Evolutionary conservation across 2,797 vertebrate genomes (phyloP), one percentile per base, ranked within the genome.

Genomic region (Protosalanx chinensis): DNA sequence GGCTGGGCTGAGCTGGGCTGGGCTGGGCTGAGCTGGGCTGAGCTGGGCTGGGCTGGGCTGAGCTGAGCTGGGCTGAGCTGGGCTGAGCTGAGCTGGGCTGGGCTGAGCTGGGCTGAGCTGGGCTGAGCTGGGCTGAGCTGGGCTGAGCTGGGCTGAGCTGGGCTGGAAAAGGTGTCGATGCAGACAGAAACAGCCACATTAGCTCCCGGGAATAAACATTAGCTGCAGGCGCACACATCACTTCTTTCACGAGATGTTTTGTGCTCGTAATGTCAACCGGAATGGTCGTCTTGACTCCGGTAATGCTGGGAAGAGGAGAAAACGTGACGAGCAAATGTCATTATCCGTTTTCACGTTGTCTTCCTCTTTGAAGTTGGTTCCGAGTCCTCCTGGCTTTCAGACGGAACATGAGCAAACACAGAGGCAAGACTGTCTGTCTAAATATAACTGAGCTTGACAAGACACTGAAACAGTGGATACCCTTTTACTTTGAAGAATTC

Each of bases 361-460:
- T 74, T 72, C 73, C 72, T 7, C 15, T 89, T 84, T 90, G 81
- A 85, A 85, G 81, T 84, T 78, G 76, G 77, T 76, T 70, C 82
- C 75, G 69, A 70, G 82, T 86, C 85, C 85, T 90, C 80, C 74
- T 68, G 78, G 86, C 67, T 88, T 88, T 87, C 78, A 81, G 75
- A 82, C 76, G 79, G 84, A 86, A 84, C 83, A 81, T 84, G 84
- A 88, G 82, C 79, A 86, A 91, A 88, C 82, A 65, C 75, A 80
- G 78, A 80, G 84, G 79, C 85, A 82, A 82, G 76, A 83, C 83
- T 81, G 80, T 82, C 78, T 83, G 74, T 84, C 90, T 91, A 92
- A 92, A 91, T 90, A 92, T 90, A 92, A 87, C 86, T 85, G 74
- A 65, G 72, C 83, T 85, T 90, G 89, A 90, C 89, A 91, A 87